Conservation (phyloP, 2,888 invertebrate species). For the Capitulum mitella region DNA sequence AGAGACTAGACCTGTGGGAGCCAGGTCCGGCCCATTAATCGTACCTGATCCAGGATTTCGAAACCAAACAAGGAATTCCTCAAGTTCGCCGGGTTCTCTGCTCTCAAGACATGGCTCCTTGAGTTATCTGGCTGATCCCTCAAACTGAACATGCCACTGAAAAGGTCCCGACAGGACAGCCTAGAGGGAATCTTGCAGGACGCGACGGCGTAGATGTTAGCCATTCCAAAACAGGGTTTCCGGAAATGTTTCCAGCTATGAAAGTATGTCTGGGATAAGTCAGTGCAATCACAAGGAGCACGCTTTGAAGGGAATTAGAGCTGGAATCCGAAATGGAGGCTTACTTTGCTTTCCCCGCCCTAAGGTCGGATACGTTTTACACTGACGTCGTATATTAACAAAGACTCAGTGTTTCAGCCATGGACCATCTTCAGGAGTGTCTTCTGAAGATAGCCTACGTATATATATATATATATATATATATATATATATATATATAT, state of each 20-base stretch:
- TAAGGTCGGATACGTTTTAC: no score
- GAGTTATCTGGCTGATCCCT: slow-evolving; percentile 31
- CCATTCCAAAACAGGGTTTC: slow-evolving; percentile 8
- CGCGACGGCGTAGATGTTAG: neutral
- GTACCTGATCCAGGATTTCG: slow-evolving; percentile 27
- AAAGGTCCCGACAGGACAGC: slow-evolving; percentile 29
- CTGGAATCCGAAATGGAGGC: no score
- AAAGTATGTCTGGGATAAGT: neutral
- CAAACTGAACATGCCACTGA: slow-evolving; percentile 32
- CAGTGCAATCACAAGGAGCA: neutral
- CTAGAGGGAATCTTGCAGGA: slow-evolving; percentile 20
- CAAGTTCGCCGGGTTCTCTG: slow-evolving; percentile 22
- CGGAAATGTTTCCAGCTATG: no score
- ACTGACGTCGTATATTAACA: no score
- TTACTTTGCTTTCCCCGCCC: no score
- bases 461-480: neutral
- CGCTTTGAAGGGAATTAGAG: no score
- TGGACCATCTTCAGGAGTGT: no score
- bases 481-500: no score
- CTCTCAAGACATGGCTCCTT: slow-evolving; percentile 31
- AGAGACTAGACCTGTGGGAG: slow-evolving; percentile 30
- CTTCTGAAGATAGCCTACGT: slow-evolving; percentile 35
- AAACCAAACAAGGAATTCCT: slow-evolving; percentile 27
- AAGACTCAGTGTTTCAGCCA: no score
- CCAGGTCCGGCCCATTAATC: slow-evolving; percentile 27